phyloP scores from a whole-genome alignment of 2,113 vertebrate species.

The Chroicocephalus ridibundus region DNA sequence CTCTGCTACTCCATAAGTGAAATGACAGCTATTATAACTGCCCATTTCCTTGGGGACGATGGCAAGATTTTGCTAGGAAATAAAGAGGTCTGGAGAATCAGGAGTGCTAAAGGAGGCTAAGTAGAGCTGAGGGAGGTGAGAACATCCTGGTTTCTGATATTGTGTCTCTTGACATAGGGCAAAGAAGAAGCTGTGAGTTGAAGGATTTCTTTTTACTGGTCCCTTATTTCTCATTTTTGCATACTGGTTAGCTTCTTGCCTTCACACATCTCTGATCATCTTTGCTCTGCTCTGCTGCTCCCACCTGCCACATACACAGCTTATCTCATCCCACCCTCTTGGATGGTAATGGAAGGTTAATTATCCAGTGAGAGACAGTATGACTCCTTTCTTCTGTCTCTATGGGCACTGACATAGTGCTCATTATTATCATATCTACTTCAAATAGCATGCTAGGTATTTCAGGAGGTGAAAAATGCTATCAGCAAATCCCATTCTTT shows the following conservation, averaged over 20 bases:
- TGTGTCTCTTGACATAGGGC: neutral
- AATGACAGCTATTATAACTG: neutral
- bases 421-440: neutral
- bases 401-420: neutral
- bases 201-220: neutral
- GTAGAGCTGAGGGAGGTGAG: neutral
- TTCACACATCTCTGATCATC: neutral
- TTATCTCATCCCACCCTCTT: neutral
- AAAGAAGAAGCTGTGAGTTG: neutral
- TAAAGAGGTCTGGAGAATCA: neutral
- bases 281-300: neutral
- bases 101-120: neutral
- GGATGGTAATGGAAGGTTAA: neutral
- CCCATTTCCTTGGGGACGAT: neutral
- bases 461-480: slow-evolving; percentile 21
- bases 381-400: neutral
- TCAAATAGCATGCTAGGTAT: neutral
- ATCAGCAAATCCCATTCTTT: neutral
- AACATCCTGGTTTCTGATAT: neutral
- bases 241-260: neutral
- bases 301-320: neutral
- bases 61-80: neutral
- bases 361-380: neutral
- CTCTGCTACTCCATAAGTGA: neutral
- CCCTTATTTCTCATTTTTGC: neutral